Evolutionary conservation across 2,888 invertebrate genomes (phyloP).

Genomic region (Tryphoninae sp.): DNA sequence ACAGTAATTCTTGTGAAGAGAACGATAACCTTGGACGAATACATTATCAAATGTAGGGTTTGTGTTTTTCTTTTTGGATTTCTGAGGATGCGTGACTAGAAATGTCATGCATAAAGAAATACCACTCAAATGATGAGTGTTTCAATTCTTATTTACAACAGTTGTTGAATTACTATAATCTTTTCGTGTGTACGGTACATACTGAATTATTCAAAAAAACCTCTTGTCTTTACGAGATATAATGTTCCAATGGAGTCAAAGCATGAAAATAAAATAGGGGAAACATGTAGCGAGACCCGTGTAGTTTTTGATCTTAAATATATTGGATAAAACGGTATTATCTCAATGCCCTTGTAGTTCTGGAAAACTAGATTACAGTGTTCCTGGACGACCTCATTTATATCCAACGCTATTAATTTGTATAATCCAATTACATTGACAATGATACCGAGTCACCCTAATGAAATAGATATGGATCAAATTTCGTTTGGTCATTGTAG

Average conservation of each 20-base stretch:
- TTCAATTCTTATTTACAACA: too few species aligned
- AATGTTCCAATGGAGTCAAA: not conserved
- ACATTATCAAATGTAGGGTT: not conserved
- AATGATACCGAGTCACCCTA: not conserved
- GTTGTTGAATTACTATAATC: too few species aligned
- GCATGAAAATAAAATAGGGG: not conserved
- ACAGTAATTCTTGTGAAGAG: conserved; percentile 43
- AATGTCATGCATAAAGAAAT: too few species aligned
- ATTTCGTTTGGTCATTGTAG: not conserved
- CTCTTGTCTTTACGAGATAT: conserved; percentile 1
- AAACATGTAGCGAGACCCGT: conserved; percentile 2
- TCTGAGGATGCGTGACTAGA: not conserved
- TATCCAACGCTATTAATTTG: conserved; percentile 35
- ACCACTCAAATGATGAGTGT: too few species aligned
- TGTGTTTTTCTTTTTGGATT: not conserved
- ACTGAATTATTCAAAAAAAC: too few species aligned
- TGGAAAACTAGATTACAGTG: not conserved
- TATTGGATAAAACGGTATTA: conserved; percentile 27
- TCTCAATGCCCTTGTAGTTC: not conserved
- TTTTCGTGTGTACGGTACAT: too few species aligned
- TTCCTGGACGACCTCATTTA: not conserved
- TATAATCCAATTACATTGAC: conserved; percentile 13
- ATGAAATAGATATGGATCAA: conserved; percentile 1
- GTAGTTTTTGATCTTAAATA: not conserved
- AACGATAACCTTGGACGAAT: conserved; percentile 5